Base-by-base conservation (phyloP, 37 sponge, comb jelly and placozoan species). In the Oopsacas minuta region DNA sequence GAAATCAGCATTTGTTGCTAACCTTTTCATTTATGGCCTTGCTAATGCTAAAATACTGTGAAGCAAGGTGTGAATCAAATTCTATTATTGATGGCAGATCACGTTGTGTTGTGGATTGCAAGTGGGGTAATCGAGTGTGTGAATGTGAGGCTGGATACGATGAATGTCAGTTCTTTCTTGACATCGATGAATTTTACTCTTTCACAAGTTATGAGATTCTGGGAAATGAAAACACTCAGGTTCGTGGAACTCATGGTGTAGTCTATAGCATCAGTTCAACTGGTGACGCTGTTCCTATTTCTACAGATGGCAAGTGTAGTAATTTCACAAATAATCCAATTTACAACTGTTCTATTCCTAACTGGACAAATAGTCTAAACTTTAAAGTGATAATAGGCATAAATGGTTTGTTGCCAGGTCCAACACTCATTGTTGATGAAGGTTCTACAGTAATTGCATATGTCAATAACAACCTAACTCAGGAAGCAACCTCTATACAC, bases 341-440 rank as follows among this genome's bases (percentile, higher is more conserved):
- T 20, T 61, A 61, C 30, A 81, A 34, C 20, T 91, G 91, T 83
- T 88, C 86, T 36, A 37, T 39, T 0, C 86, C 91, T 36, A 52
- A 39, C 25, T 86, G 85, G 32, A 82, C 86, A 0, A 88, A 91
- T 85, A 87, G 89, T n/a, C 61, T n/a, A 15, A 82, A 84, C 0
- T 89, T 53, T 52, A 90, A 88, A 28, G 37, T 83, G 53, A 81
- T 89, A 35, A 85, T 91, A 36, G 87, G 84, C 23, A 39, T 91
- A 15, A 91, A 91, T 51, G 87, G 85, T 0, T 87, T 28, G 25
- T 53, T 89, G 3, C 92, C 92, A 0, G 92, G 89, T 0, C 92
- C 92, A 36, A 87, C 84, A 0, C 84, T 91, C 28, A 87, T 91
- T 34, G 89, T 89, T 1, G 28, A 39, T 12, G 87, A 89, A 37